These are phyloP conservation scores for Plestiodon gilberti DNA, from an alignment of 2,113 vertebrate genomes.

Conservation along the genomic window DNA sequence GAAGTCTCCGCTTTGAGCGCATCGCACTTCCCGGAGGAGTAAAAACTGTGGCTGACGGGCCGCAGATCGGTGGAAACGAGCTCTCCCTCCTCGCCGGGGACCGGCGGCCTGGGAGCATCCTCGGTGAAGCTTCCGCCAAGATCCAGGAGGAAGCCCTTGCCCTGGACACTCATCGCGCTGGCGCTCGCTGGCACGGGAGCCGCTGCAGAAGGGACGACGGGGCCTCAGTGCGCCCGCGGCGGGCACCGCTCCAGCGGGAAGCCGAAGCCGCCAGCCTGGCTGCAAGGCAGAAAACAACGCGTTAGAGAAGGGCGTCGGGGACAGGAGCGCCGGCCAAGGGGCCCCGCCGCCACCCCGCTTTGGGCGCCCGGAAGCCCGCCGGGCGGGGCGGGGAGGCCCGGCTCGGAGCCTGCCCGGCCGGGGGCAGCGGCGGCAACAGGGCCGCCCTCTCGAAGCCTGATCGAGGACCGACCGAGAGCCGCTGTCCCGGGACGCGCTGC, in stretches of 20 bases:
- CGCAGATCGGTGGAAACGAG: constrained; percentile 86
- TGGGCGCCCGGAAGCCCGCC: background rate
- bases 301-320: background rate
- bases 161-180: constrained; percentile 90
- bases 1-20: constrained; percentile 85
- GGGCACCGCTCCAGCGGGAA: constrained; percentile 76
- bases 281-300: constrained; percentile 72
- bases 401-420: background rate
- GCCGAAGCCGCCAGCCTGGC: constrained; percentile 73
- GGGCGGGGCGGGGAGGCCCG: background rate
- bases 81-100: constrained; percentile 96
- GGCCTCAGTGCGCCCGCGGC: constrained; percentile 73
- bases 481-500: too few species aligned
- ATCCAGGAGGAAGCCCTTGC: constrained; percentile 88
- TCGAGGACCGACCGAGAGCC: too few species aligned
- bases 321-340: background rate
- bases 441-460: too few species aligned
- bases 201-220: constrained; percentile 56
- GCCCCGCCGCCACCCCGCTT: too few species aligned
- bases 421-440: background rate
- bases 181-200: constrained; percentile 72
- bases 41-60: constrained; percentile 79
- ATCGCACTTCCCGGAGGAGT: constrained; percentile 82
- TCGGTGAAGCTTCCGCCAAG: constrained; percentile 94
- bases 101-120: constrained; percentile 95